phyloP scores from a whole-genome alignment of 2,888 invertebrate species.

The Chouioia cunea region DNA sequence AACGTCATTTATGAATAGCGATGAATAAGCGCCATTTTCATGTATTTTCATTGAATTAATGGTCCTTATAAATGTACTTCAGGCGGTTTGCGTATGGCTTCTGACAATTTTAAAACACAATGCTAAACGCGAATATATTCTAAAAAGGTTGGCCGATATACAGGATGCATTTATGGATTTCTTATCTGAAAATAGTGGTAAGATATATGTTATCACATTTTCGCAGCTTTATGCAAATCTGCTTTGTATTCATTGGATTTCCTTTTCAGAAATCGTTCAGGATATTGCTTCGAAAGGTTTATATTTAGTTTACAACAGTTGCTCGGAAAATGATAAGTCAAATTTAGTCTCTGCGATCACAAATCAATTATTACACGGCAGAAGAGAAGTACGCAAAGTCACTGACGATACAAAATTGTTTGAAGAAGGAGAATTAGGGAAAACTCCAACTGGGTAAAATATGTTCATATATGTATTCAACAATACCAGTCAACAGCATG shows the following conservation, averaged over 20 bases:
- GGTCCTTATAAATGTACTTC: slow-evolving; percentile 49
- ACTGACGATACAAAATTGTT: slow-evolving; percentile 87
- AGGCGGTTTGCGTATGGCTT: slow-evolving; percentile 91
- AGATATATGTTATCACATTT: slow-evolving; percentile 44
- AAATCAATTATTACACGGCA: slow-evolving; percentile 86
- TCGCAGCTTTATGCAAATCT: too few relatives aligned
- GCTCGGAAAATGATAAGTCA: slow-evolving; percentile 78
- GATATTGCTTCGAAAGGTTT: slow-evolving; percentile 94
- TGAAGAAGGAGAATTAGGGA: slow-evolving; percentile 88
- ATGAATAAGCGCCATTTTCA: background rate
- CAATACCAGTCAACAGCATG: too few relatives aligned
- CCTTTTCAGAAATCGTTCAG: slow-evolving; percentile 84
- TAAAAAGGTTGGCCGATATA: slow-evolving; percentile 75
- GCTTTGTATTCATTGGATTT: slow-evolving; percentile 16
- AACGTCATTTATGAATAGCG: slow-evolving; percentile 21
- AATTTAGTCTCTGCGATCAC: slow-evolving; percentile 83
- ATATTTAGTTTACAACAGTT: slow-evolving; percentile 87
- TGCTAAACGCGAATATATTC: slow-evolving; percentile 77
- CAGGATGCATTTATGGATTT: slow-evolving; percentile 90
- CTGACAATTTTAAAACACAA: slow-evolving; percentile 87
- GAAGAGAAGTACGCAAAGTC: slow-evolving; percentile 80
- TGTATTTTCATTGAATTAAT: background rate
- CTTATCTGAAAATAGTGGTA: slow-evolving; percentile 90
- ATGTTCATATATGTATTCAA: too few relatives aligned
- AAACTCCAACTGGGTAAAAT: slow-evolving; percentile 85